phyloP scores from a whole-genome alignment of 2,797 vertebrate species.

The Gallinago stenura region DNA sequence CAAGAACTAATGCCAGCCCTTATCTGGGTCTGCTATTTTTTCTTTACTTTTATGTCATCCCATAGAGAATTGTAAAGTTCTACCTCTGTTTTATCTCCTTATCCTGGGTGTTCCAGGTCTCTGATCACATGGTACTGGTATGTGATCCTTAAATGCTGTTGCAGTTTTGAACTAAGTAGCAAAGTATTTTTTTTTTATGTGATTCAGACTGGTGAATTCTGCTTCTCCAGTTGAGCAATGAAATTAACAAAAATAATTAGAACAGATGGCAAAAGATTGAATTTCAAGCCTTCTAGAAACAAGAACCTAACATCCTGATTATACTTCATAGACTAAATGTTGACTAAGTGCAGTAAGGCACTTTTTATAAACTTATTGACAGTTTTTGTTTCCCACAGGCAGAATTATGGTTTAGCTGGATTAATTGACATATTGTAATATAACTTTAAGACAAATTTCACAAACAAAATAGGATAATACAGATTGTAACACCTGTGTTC shows the following conservation, averaged over 20 bases:
- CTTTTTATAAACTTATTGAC: neutral
- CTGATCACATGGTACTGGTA: neutral
- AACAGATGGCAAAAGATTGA: slow-evolving; percentile 64
- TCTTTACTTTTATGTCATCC: neutral
- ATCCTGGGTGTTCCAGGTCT: neutral
- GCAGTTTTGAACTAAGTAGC: neutral
- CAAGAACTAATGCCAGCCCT: neutral
- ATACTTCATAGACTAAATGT: neutral
- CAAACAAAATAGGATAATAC: neutral
- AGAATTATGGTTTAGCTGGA: neutral
- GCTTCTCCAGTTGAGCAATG: slow-evolving; percentile 19
- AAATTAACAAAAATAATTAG: slow-evolving; percentile 57
- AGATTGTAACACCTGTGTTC: neutral
- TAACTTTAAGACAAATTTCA: slow-evolving; percentile 16
- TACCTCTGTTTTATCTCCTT: neutral
- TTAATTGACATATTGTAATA: neutral
- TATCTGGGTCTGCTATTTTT: neutral
- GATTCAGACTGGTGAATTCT: neutral
- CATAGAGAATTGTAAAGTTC: neutral
- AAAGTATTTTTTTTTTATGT: neutral
- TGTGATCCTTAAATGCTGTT: neutral
- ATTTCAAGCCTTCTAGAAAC: slow-evolving; percentile 36
- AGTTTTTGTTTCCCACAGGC: neutral
- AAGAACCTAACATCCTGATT: slow-evolving; percentile 47
- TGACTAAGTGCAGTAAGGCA: neutral